Percentiles rank a stretch among this genome's conserved stretches.
These are phyloP conservation scores for Tretioscincus oriximinensis DNA, from an alignment of 2,113 vertebrate species.

Conservation along the genomic window DNA sequence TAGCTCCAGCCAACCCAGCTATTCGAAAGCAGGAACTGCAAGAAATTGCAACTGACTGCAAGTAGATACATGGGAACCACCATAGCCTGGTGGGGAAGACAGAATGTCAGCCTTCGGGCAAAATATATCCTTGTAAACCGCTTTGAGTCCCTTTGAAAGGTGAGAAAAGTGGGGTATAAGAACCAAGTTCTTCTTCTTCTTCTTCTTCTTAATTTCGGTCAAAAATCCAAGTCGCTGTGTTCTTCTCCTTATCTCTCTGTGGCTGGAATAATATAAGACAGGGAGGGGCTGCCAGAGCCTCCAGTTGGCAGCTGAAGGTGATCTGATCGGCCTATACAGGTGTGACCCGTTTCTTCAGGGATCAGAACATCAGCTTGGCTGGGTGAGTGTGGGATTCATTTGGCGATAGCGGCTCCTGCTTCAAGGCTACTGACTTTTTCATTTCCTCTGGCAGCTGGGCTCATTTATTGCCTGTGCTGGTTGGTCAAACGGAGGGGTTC, in stretches of 20 bases:
- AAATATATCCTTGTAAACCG: no score
- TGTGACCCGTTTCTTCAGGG: neutral
- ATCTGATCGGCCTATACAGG: neutral
- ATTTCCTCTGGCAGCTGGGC: slow-evolving; percentile 52
- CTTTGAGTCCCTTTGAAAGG: no score
- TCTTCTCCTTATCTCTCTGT: neutral
- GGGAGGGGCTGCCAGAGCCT: neutral
- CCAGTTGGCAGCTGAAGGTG: neutral
- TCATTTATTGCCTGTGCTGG: neutral
- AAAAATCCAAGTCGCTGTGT: accelerated
- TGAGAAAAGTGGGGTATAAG: no score
- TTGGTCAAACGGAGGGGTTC: neutral
- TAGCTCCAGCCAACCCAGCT: no score
- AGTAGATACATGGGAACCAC: no score
- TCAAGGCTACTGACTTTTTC: slow-evolving; percentile 54
- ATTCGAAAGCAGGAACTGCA: no score
- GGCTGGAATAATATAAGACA: neutral
- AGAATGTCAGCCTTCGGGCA: no score
- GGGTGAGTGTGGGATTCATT: slow-evolving; percentile 13
- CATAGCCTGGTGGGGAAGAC: no score
- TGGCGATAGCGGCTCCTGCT: slow-evolving; percentile 18
- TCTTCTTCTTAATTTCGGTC: neutral
- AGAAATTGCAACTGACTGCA: no score
- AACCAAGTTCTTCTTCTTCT: no score
- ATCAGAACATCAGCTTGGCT: slow-evolving; percentile 31